Evolutionary conservation across 2,888 invertebrate genomes (phyloP).

Genomic region (Chaitophorus viminalis): DNA sequence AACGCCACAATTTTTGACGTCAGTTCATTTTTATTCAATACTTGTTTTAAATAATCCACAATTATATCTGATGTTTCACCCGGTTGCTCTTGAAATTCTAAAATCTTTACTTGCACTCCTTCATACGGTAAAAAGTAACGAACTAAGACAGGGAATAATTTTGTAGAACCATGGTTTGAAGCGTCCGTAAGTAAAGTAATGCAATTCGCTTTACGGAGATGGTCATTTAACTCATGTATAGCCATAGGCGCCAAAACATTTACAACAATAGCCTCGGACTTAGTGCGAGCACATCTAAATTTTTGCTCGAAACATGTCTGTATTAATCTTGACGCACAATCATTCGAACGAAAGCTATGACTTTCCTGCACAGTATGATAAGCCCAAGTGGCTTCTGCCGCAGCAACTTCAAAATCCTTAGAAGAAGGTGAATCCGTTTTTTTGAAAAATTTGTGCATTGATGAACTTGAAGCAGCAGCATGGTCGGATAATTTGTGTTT

Average conservation of each 20-base stretch:
- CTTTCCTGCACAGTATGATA: conserved; percentile 64
- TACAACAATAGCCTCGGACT: conserved; percentile 32
- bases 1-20: conserved; percentile 41
- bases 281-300: conserved; percentile 46
- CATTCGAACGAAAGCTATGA: conserved; percentile 64
- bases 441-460: conserved; percentile 26
- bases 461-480: conserved; percentile 28
- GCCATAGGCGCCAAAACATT: conserved; percentile 26
- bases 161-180: conserved; percentile 29
- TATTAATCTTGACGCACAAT: conserved; percentile 64
- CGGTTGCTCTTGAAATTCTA: conserved; percentile 58
- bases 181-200: conserved; percentile 38
- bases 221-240: conserved; percentile 34
- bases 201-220: conserved; percentile 13
- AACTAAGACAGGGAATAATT: neutral
- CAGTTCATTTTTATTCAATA: conserved; percentile 46
- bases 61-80: conserved; percentile 59
- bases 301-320: conserved; percentile 63
- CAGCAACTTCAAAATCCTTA: conserved; percentile 63
- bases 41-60: conserved; percentile 52
- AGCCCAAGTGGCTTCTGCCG: conserved; percentile 64
- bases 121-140: conserved; percentile 3
- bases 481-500: conserved; percentile 7
- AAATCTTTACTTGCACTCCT: conserved; percentile 61
- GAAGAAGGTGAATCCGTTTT: conserved; percentile 18